These are phyloP conservation scores for Sarcophaga rosellei DNA, from an alignment of 2,888 invertebrate genomes.

Conservation along the genomic window DNA sequence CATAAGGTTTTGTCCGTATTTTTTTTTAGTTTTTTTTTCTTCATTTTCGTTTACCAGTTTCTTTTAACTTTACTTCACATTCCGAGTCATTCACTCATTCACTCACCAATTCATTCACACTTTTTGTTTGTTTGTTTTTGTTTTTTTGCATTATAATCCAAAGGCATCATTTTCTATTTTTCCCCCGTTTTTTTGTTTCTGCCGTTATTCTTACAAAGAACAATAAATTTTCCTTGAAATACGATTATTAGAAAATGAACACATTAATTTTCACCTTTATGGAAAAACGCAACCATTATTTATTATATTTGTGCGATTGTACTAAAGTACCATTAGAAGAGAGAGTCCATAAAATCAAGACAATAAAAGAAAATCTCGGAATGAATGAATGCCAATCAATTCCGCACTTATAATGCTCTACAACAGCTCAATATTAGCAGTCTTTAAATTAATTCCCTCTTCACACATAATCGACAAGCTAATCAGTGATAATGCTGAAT, in stretches of 20 bases:
- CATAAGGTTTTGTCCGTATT: conserved; percentile 9
- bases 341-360: neutral
- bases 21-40: neutral
- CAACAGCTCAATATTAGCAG: neutral
- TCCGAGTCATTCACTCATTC: conserved; percentile 25
- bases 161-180: conserved; percentile 27
- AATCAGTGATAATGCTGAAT: too few relatives aligned
- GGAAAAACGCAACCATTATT: conserved; percentile 58
- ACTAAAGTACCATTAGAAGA: neutral
- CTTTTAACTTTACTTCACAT: conserved; percentile 37
- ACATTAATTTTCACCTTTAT: conserved; percentile 64
- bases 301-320: conserved; percentile 33
- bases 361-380: neutral
- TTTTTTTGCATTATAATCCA: conserved; percentile 18
- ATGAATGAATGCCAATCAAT: neutral
- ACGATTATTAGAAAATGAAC: conserved; percentile 63
- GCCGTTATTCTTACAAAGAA: conserved; percentile 21
- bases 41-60: conserved; percentile 34
- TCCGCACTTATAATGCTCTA: neutral
- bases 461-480: too few relatives aligned
- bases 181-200: neutral
- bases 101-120: conserved; percentile 21
- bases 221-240: conserved; percentile 62
- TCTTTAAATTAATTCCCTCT: neutral
- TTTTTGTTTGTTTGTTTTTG: conserved; percentile 14